These are phyloP conservation scores for Tadarida brasiliensis DNA, from an alignment of 2,797 vertebrate species.

Conservation along the genomic window DNA sequence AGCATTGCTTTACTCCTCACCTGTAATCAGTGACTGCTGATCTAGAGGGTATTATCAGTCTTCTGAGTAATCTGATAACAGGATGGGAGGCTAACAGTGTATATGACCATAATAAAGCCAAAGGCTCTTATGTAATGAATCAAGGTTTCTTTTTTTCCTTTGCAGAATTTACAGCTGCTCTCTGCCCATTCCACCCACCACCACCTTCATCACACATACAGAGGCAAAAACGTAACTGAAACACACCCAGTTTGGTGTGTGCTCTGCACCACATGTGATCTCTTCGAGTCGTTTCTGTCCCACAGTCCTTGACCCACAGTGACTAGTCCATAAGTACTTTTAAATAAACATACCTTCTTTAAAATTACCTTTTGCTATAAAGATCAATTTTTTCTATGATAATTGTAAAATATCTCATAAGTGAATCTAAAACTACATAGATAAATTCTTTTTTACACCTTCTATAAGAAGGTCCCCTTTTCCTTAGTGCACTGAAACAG, in stretches of 20 bases:
- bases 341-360: neutral
- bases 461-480: slow-evolving; percentile 80
- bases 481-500: slow-evolving; percentile 47
- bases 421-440: slow-evolving; percentile 33
- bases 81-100: neutral
- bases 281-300: neutral
- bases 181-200: neutral
- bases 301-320: neutral
- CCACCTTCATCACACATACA: neutral
- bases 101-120: neutral
- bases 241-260: neutral
- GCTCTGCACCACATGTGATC: neutral
- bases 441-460: slow-evolving; percentile 61
- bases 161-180: neutral
- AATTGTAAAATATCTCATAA: slow-evolving; percentile 18
- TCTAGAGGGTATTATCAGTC: neutral
- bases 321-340: neutral
- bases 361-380: slow-evolving; percentile 43
- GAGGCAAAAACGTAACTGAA: neutral
- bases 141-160: neutral
- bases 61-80: neutral
- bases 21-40: neutral
- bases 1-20: neutral
- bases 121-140: neutral
- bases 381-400: neutral